Conservation (phyloP, 1,140 invertebrate species). For the Rhopalosiphum padi region DNA sequence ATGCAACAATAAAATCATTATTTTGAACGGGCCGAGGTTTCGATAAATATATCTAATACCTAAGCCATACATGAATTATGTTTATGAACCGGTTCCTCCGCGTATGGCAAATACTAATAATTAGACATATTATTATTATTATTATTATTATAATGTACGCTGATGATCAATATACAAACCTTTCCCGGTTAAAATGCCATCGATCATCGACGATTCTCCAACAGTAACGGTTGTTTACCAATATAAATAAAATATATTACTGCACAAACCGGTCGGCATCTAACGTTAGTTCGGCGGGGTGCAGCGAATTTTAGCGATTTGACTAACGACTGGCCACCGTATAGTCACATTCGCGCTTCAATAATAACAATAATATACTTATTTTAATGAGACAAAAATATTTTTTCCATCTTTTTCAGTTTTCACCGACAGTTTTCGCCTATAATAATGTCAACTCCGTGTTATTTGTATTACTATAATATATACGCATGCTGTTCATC, state of each 20-base stretch:
- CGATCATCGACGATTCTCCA: slow-evolving; percentile 11
- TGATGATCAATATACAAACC: background rate
- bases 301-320: background rate
- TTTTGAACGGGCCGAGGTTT: background rate
- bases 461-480: background rate
- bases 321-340: background rate
- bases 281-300: background rate
- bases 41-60: background rate
- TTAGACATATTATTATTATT: slow-evolving; percentile 7
- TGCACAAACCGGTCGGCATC: background rate
- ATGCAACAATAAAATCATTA: background rate
- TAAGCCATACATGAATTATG: background rate
- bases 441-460: background rate
- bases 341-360: too few species aligned
- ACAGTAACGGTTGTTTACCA: background rate
- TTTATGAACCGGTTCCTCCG: background rate
- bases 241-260: background rate
- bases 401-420: background rate
- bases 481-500: background rate
- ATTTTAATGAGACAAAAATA: background rate
- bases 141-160: background rate
- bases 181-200: slow-evolving; percentile 4
- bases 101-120: slow-evolving; percentile 20
- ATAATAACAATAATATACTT: background rate
- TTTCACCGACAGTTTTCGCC: background rate